These are phyloP conservation scores for Chymomyza amoena DNA, from an alignment of 2,888 invertebrate genomes.

Conservation along the genomic window DNA sequence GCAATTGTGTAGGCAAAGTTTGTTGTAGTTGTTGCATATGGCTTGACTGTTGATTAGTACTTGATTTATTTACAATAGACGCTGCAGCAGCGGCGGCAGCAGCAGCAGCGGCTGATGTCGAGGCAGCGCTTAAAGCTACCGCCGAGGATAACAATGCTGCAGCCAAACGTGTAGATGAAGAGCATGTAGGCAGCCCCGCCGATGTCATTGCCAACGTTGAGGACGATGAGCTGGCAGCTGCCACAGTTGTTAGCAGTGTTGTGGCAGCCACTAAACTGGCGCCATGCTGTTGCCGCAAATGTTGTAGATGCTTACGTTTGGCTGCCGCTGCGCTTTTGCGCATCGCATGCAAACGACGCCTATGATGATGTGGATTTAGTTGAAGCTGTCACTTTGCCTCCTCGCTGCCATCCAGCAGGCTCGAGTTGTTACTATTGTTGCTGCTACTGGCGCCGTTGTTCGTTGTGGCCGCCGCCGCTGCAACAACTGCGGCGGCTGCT, in stretches of 20 bases:
- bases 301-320: conserved; percentile 60
- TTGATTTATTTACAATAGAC: conserved; percentile 70
- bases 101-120: conserved; percentile 49
- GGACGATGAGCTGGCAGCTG: conserved; percentile 30
- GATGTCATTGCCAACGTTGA: conserved; percentile 25
- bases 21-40: conserved; percentile 54
- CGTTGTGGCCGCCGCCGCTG: conserved; percentile 30
- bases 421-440: conserved; percentile 51
- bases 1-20: conserved; percentile 23
- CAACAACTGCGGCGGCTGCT: conserved; percentile 42
- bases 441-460: conserved; percentile 51
- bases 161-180: conserved; percentile 65
- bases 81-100: conserved; percentile 29
- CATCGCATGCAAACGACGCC: conserved; percentile 74
- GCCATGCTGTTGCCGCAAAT: conserved; percentile 56
- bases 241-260: conserved; percentile 47
- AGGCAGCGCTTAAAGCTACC: conserved; percentile 57
- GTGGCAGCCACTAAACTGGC: conserved; percentile 36
- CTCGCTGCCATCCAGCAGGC: conserved; percentile 67
- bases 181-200: conserved; percentile 17
- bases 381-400: conserved; percentile 78
- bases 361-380: conserved; percentile 71
- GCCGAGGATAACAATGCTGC: conserved; percentile 64
- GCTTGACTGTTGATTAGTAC: conserved; percentile 61
- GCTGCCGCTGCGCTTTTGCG: conserved; percentile 64